Base-by-base conservation (phyloP, 2,888 invertebrate genomes). In the Lepidonotus clava region DNA sequence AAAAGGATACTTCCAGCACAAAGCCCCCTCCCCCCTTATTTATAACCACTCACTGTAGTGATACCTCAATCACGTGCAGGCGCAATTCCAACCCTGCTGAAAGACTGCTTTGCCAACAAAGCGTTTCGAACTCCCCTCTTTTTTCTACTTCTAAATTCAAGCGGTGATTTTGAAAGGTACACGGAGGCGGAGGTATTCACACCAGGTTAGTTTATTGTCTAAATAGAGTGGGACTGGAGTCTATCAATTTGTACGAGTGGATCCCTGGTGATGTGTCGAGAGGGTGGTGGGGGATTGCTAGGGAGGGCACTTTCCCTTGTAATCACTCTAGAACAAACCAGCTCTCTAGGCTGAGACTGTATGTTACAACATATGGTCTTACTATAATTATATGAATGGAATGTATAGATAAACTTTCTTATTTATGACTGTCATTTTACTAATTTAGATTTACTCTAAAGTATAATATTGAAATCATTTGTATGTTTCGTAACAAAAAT, bases 1-100 rank as follows among this genome's bases (percentile, higher is more conserved):
- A 46, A 80, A 80, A 80, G 80, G 80, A 41, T 51, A 80, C 80
- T 80, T 80, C 32, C 32, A 41, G 41, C 80, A 80, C 51, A 80
- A 80, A 46, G 80, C 41, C 14, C 80, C 34, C 46, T 28, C 80
- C 80, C 21, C 11, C 46, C 46, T 80, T 80, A 80, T 80, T 80
- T 80, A 80, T 51, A 41, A 51, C 32, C 18, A 46, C 21, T 80
- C 80, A 46, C 71, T 71, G 24, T 34, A 80, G 80, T 80, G 80
- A 41, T 80, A 80, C 80, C 51, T 80, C 80, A 80, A 80, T 80
- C 80, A 80, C 5, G 46, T n/a, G 36, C 76, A 21, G 18, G 76
- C 61, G 61, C 61, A 61, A 61, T 61, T 61, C 61, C 61, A 61
- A 11, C 61, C 61, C n/a, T n/a, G 28, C 28, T 61, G 61, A 61